Percentiles rank a stretch among this genome's conserved stretches.
Conservation (phyloP, 1,140 invertebrate species). For the Agrypnia vestita region DNA sequence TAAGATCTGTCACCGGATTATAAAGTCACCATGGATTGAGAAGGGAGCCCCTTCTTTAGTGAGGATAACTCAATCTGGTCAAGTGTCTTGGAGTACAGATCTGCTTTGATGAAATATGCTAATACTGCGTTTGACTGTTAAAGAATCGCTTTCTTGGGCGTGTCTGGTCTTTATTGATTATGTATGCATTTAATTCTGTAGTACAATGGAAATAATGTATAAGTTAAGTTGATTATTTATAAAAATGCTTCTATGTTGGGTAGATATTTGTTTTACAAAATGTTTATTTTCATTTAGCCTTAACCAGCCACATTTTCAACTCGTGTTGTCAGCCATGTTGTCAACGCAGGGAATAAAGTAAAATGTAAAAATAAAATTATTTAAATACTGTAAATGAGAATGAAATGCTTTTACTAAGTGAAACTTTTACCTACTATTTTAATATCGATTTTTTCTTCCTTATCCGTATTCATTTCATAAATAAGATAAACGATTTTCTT, state of each 20-base stretch:
- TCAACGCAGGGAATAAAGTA: too few relatives aligned
- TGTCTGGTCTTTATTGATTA: conserved; percentile 38
- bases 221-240: background rate
- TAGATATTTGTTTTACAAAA: background rate
- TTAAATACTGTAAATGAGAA: too few relatives aligned
- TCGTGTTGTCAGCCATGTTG: too few relatives aligned
- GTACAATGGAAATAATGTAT: background rate
- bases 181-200: background rate
- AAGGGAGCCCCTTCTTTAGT: conserved; percentile 32
- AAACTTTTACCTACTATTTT: too few relatives aligned
- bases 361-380: too few relatives aligned
- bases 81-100: conserved; percentile 50
- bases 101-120: conserved; percentile 60
- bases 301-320: too few relatives aligned
- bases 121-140: conserved; percentile 29
- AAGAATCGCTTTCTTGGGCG: conserved; percentile 44
- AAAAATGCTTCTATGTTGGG: conserved; percentile 3
- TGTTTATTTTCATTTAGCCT: background rate
- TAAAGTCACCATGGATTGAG: conserved; percentile 28
- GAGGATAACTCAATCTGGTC: conserved; percentile 58
- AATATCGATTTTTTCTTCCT: too few relatives aligned
- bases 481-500: too few relatives aligned
- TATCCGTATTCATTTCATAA: too few relatives aligned
- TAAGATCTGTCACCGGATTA: conserved; percentile 34
- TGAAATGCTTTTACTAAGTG: too few relatives aligned